Conservation (phyloP, 1,140 invertebrate genomes). For the Scaptodrosophila lebanonensis region DNA sequence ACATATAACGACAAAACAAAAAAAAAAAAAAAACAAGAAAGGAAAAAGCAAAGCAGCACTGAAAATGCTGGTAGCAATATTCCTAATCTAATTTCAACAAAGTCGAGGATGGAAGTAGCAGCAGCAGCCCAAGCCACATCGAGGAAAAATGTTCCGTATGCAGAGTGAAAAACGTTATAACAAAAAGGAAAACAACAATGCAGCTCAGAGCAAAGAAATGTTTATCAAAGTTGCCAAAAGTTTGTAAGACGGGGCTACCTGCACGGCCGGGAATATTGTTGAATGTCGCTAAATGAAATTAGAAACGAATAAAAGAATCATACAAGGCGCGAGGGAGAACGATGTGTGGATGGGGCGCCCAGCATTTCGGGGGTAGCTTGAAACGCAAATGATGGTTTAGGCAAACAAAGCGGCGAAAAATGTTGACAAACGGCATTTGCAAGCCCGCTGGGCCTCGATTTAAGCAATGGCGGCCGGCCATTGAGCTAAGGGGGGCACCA, state of each 20-base stretch:
- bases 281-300: conserved; percentile 75
- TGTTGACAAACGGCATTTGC: not conserved
- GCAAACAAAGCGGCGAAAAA: not conserved
- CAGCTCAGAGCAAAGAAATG: conserved; percentile 48
- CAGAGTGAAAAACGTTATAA: conserved; percentile 22
- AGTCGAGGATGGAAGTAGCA: conserved; percentile 31
- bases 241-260: not conserved
- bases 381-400: conserved; percentile 9
- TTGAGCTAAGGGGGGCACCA: conserved; percentile 9
- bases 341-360: conserved; percentile 13
- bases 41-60: conserved; percentile 45
- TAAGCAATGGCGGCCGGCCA: not conserved
- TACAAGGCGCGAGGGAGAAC: conserved; percentile 40
- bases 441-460: not conserved
- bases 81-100: conserved; percentile 72
- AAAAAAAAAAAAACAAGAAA: conserved; percentile 13
- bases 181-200: conserved; percentile 52
- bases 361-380: conserved; percentile 4
- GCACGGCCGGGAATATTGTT: conserved; percentile 35
- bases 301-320: conserved; percentile 75
- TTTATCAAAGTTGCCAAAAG: conserved; percentile 54
- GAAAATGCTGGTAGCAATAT: conserved; percentile 74
- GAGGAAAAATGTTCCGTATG: conserved; percentile 34
- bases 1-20: conserved; percentile 21
- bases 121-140: conserved; percentile 6